Base-by-base conservation (phyloP, 2,888 invertebrate genomes). In the Ecliptopera silaceata region DNA sequence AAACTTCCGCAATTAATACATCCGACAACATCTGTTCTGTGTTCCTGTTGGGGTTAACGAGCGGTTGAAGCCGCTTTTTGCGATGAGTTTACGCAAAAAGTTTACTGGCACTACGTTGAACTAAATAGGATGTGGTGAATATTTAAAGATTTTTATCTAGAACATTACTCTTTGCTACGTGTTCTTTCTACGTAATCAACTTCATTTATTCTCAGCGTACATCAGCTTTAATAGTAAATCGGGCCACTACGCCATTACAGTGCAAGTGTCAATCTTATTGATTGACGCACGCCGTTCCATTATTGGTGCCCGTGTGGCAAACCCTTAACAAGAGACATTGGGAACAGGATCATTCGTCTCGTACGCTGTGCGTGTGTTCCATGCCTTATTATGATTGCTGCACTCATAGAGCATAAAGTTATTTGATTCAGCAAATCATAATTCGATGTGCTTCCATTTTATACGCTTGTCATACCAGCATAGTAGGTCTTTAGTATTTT, bases 11-110 rank as follows among this genome's bases (percentile, higher is more conserved):
- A 86, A 86, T 87, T 82, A 59, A 46, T 41, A 61, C 54, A 60
- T 79, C 68, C 58, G 75, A 72, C 79, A 76, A 75, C 79, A 82
- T 81, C 77, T 79, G 77, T 75, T 77, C 75, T 68, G 55, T 56
- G 53, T 71, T 58, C 70, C 75, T 75, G 59, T 83, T 86, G 54
- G 86, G 86, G 84, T 87, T 84, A 88, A 88, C 84, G 78, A 80
- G 82, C 42, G 42, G 26, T 78, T 59, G 49, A 54, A 59, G 49
- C 36, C 45, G 41, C 80, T 85, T 54, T 59, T 59, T 59, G 58
- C 54, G 29, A 13, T n/a, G 38, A 46, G 29, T 45, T 18, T 39
- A 44, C 48, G 45, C 58, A 54, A 58, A 58, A 59, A 50, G 36
- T 36, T 42, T 13, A 45, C 39, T 45, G n/a, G 42, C 36, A 42